Base-by-base conservation (phyloP, 2,797 vertebrate species). In the Acanthiza pusilla region DNA sequence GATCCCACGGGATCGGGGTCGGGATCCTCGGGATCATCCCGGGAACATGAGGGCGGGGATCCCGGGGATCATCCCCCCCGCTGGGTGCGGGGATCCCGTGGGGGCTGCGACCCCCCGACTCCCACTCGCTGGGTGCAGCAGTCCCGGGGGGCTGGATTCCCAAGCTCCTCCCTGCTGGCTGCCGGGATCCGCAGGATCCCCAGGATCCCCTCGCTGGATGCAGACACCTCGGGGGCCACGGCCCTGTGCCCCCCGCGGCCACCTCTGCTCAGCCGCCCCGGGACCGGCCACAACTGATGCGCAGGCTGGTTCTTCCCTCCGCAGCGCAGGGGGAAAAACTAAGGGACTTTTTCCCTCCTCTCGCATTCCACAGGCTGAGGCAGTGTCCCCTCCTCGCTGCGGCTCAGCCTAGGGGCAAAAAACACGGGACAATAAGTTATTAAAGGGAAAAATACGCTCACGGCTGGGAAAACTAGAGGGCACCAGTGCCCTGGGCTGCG, bases 391-490 rank as follows among this genome's bases (percentile, higher is more conserved):
- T 27, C 81, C 84, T 89, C 5, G 15, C 70, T 25, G 54, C 22
- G 0, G 38, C 32, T 25, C 11, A 1, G 25, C 36, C 36, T 22
- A 8, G 48, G 29, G 16, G 13, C 7, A 4, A 23, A 23, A 77
- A 43, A 2, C 13, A 1, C 1, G 1, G 22, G 3, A 62, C 9
- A 50, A 71, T 45, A 21, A 1, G 11, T 26, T 29, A 17, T 11
- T 16, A 23, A 21, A 27, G 34, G 9, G 13, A 62, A 40, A 58
- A 47, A 10, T 2, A 18, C 42, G 2, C n/a, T 16, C 18, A 1
- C 21, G 15, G 38, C 58, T 27, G 62, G 34, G 62, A n/a, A 85
- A 62, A 80, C 83, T 57, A 91, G 91, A 75, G 89, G 94, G 94
- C 95, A 94, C 23, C 81, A 54, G 38, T 4, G 50, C 77, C 45